These are phyloP conservation scores for Ctenicera cuprea DNA, from an alignment of 2,888 invertebrate genomes.

Conservation along the genomic window DNA sequence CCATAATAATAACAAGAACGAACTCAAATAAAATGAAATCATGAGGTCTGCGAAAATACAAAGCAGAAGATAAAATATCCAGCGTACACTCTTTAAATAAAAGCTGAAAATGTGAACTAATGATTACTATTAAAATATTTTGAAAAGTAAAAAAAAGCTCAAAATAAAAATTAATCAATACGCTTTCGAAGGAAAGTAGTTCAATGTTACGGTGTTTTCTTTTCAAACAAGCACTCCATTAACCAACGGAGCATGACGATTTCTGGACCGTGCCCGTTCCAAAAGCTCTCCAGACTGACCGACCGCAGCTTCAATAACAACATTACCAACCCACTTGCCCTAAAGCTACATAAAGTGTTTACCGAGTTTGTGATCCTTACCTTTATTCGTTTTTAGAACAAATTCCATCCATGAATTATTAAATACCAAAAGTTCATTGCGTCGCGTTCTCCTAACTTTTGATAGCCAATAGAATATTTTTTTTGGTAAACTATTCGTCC, in stretches of 20 bases:
- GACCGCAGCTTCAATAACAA: constrained; percentile 37
- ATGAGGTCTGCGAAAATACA: too few species aligned
- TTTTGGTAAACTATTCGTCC: too few species aligned
- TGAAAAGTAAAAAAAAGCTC: too few species aligned
- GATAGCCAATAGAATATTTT: too few species aligned
- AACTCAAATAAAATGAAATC: too few species aligned
- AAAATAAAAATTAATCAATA: neutral
- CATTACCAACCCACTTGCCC: constrained; percentile 36
- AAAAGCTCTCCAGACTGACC: constrained; percentile 31
- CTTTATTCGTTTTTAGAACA: constrained; percentile 25
- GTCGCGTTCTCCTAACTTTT: neutral
- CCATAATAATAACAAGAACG: too few species aligned
- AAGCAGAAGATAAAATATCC: too few species aligned
- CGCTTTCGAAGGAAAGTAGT: constrained; percentile 11
- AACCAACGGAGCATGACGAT: constrained; percentile 29
- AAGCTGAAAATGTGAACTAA: too few species aligned
- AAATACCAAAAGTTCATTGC: neutral
- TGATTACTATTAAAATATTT: too few species aligned
- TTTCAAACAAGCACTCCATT: constrained; percentile 11
- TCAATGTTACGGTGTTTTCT: constrained; percentile 22
- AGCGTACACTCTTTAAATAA: too few species aligned
- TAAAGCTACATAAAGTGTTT: constrained; percentile 36
- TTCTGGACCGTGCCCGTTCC: constrained; percentile 1
- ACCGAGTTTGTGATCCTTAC: constrained; percentile 26
- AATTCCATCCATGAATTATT: constrained; percentile 23